Percentiles rank a stretch among this genome's conserved stretches.
Conservation (phyloP, 2,888 invertebrate genomes). For the Artemia sp. region DNA sequence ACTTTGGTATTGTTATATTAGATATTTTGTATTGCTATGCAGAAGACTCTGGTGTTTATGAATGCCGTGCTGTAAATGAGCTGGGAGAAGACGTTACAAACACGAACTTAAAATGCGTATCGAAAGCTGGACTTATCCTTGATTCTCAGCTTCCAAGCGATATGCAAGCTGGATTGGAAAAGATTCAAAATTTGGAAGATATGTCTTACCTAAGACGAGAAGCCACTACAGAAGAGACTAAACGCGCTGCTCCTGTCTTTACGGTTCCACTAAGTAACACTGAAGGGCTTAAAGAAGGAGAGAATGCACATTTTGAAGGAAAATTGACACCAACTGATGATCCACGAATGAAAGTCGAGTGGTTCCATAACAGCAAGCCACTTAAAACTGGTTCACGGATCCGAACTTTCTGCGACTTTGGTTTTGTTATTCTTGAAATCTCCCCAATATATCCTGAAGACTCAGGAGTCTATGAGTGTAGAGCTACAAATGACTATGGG, state of each 20-base stretch:
- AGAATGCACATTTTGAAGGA: constrained; percentile 67
- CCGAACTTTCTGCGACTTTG: constrained; percentile 93
- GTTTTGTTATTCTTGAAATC: constrained; percentile 90
- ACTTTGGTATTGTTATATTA: constrained; percentile 87
- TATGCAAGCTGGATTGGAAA: constrained; percentile 87
- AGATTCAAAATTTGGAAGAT: constrained; percentile 79
- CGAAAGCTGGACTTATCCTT: constrained; percentile 72
- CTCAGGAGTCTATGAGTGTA: constrained; percentile 52
- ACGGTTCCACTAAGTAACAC: constrained; percentile 73
- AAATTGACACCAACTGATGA: constrained; percentile 74
- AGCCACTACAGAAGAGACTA: constrained; percentile 51
- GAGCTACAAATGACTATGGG: constrained; percentile 72
- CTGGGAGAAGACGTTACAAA: constrained; percentile 71
- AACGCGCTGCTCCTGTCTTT: constrained; percentile 72
- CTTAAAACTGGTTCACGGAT: constrained; percentile 55
- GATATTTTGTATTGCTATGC: constrained; percentile 91
- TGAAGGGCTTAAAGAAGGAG: constrained; percentile 70
- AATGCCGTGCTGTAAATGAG: constrained; percentile 81
- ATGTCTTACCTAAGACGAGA: constrained; percentile 60
- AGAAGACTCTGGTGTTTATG: constrained; percentile 84
- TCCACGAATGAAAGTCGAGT: constrained; percentile 73
- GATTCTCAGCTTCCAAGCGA: constrained; percentile 83
- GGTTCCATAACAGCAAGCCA: constrained; percentile 78
- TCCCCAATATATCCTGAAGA: constrained; percentile 93
- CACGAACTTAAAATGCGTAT: constrained; percentile 65